phyloP scores from a whole-genome alignment of 2,888 invertebrate species.

The Orthosia gracilis region DNA sequence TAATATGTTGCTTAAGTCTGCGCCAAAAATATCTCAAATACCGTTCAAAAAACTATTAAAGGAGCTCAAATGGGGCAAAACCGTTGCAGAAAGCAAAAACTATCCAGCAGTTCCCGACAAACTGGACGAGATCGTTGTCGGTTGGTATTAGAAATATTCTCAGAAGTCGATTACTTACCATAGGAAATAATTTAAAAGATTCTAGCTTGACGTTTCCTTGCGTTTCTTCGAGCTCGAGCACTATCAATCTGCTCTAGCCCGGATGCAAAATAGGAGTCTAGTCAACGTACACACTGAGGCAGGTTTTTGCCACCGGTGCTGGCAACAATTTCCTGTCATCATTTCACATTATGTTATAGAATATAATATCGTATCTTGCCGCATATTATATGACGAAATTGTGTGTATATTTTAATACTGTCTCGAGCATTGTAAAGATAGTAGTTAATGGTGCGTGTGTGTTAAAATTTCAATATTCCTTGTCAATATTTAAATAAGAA shows the following conservation, averaged over 20 bases:
- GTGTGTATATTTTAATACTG: slow-evolving; percentile 21
- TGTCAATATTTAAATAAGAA: neutral
- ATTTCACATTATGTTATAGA: slow-evolving; percentile 69
- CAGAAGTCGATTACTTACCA: slow-evolving; percentile 55
- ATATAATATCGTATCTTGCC: slow-evolving; percentile 52
- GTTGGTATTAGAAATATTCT: slow-evolving; percentile 50
- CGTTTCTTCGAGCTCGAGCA: slow-evolving; percentile 35
- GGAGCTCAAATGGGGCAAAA: slow-evolving; percentile 17
- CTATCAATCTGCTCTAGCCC: slow-evolving; percentile 68
- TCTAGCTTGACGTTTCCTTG: slow-evolving; percentile 40
- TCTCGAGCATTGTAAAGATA: slow-evolving; percentile 1
- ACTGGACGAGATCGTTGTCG: slow-evolving; percentile 32
- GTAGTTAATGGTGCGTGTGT: neutral
- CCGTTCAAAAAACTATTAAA: slow-evolving; percentile 13
- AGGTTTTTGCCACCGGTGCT: slow-evolving; percentile 73
- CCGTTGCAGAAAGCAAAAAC: slow-evolving; percentile 25
- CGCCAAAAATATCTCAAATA: slow-evolving; percentile 16
- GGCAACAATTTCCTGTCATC: slow-evolving; percentile 80
- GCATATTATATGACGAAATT: slow-evolving; percentile 48
- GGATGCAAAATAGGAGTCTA: slow-evolving; percentile 74
- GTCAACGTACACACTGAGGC: slow-evolving; percentile 50
- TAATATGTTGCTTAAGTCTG: neutral
- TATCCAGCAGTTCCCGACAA: slow-evolving; percentile 37
- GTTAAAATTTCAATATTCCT: neutral
- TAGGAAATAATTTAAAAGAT: slow-evolving; percentile 49